Conservation (phyloP, 2,113 vertebrate species). For the Paramisgurnus dabryanus region DNA sequence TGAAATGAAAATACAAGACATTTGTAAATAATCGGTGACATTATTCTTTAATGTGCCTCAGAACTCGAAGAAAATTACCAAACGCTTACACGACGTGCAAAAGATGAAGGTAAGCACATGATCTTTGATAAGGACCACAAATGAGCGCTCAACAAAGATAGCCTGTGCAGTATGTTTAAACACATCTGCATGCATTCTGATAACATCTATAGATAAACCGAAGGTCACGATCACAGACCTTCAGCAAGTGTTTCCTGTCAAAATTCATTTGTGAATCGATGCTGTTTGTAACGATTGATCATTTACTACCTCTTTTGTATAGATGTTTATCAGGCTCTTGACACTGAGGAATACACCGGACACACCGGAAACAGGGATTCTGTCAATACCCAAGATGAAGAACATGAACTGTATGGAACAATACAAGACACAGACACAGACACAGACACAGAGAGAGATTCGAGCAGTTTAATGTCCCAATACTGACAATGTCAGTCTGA, state of each 20-base stretch:
- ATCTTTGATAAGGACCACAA: neutral
- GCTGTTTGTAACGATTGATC: neutral
- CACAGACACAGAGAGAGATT: slow-evolving; percentile 18
- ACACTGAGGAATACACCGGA: neutral
- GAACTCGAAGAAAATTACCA: neutral
- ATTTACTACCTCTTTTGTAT: neutral
- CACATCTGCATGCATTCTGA: neutral
- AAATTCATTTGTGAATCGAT: no score
- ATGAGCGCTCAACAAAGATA: neutral
- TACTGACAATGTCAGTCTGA: slow-evolving; percentile 48
- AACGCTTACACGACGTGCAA: neutral
- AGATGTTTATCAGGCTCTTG: slow-evolving; percentile 3
- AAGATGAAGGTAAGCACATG: neutral
- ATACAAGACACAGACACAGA: neutral
- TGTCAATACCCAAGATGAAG: neutral
- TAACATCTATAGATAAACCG: neutral
- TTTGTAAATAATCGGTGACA: no score
- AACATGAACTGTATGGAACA: neutral
- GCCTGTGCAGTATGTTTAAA: neutral
- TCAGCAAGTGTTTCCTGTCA: neutral
- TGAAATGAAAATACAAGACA: no score
- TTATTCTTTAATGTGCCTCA: neutral
- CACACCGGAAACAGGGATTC: neutral
- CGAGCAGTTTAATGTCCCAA: slow-evolving; percentile 57
- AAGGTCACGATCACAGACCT: neutral